phyloP scores from a whole-genome alignment of 2,888 invertebrate species.

The Pogonocherus hispidulus region DNA sequence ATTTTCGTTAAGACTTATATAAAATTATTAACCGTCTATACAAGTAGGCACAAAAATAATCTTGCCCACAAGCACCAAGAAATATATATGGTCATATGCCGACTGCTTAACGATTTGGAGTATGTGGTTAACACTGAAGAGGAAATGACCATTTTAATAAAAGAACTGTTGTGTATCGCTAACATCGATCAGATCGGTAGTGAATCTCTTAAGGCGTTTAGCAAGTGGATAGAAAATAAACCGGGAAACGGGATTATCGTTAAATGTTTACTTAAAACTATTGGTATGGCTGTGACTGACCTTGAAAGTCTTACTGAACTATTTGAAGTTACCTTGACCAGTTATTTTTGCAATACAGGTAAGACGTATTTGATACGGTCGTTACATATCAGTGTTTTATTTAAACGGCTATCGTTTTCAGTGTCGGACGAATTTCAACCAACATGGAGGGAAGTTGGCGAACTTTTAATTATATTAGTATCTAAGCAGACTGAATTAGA shows the following conservation, averaged over 20 bases:
- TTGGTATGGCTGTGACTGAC: constrained; percentile 69
- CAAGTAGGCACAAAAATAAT: constrained; percentile 71
- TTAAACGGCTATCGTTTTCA: constrained; percentile 37
- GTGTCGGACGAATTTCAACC: constrained; percentile 61
- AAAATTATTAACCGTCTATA: constrained; percentile 73
- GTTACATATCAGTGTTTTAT: constrained; percentile 12
- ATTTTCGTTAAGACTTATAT: constrained; percentile 74
- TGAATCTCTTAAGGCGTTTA: constrained; percentile 62
- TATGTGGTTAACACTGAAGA: constrained; percentile 66
- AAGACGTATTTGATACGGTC: constrained; percentile 38
- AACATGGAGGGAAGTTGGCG: constrained; percentile 69
- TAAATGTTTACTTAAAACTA: constrained; percentile 68
- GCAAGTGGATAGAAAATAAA: constrained; percentile 70
- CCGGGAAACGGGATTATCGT: constrained; percentile 69
- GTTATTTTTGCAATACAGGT: constrained; percentile 73
- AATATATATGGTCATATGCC: constrained; percentile 68
- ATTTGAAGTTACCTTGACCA: constrained; percentile 71
- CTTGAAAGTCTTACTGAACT: constrained; percentile 70
- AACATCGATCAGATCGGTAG: constrained; percentile 63
- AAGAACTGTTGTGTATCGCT: constrained; percentile 69
- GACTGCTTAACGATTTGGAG: constrained; percentile 72
- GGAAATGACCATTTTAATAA: constrained; percentile 70
- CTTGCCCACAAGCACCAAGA: constrained; percentile 69
- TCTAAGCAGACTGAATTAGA: constrained; percentile 71
- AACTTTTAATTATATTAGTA: constrained; percentile 67